Conservation (phyloP, 92 coral and sea anemone species). For the Virgularia gustaviana region DNA sequence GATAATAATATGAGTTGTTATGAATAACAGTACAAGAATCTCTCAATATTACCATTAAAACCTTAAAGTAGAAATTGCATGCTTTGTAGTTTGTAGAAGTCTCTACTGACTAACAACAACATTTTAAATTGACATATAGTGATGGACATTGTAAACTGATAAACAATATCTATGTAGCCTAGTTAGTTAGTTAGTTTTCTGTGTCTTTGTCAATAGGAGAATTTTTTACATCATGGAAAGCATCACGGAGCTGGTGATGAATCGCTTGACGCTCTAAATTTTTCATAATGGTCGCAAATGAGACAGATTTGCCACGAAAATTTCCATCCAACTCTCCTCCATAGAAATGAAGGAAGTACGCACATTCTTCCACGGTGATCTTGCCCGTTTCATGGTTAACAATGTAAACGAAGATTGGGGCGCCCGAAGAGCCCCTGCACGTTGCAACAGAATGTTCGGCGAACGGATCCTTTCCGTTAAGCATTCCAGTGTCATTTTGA, state of each 20-base stretch:
- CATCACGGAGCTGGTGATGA: slow-evolving; percentile 22
- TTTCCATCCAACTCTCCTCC: slow-evolving; percentile 26
- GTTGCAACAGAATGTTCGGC: slow-evolving; percentile 40
- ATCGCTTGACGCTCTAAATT: slow-evolving; percentile 32
- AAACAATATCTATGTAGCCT: too few species aligned
- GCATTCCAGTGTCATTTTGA: slow-evolving; percentile 51
- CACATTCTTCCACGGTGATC: slow-evolving; percentile 24
- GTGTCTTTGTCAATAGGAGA: too few species aligned
- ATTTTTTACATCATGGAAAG: slow-evolving; percentile 32
- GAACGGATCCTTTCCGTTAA: slow-evolving; percentile 42
- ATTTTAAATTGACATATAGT: too few species aligned
- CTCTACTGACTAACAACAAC: too few species aligned
- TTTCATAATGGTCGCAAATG: slow-evolving; percentile 31
- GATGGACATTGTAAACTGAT: too few species aligned
- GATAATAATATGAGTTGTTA: too few species aligned
- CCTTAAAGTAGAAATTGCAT: too few species aligned
- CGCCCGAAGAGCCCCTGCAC: slow-evolving; percentile 45
- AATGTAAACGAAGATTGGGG: slow-evolving; percentile 37
- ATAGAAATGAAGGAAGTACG: slow-evolving; percentile 44
- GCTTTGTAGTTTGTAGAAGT: too few species aligned
- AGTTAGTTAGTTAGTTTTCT: too few species aligned
- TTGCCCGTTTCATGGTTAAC: slow-evolving; percentile 39
- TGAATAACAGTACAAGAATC: too few species aligned
- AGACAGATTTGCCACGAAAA: slow-evolving; percentile 36
- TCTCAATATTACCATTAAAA: too few species aligned